Evolutionary conservation across 2,888 invertebrate species (phyloP).

Genomic region (Platynereis dumerilii): DNA sequence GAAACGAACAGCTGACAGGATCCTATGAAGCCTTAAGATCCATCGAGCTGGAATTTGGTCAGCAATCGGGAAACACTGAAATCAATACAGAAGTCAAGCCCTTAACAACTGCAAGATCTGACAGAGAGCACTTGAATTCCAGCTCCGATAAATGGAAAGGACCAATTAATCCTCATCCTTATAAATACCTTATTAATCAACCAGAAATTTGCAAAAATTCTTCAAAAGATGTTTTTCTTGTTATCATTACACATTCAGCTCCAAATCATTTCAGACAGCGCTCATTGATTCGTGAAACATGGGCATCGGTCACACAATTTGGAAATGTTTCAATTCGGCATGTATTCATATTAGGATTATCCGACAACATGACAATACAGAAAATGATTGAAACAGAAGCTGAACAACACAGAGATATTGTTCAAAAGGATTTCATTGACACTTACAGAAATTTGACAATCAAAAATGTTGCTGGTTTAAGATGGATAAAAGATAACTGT

Average conservation of each 20-base stretch:
- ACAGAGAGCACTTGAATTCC: too few species aligned
- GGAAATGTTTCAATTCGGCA: slow-evolving; percentile 5
- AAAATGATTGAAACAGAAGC: background rate
- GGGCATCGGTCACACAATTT: slow-evolving; percentile 36
- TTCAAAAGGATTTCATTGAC: slow-evolving; percentile 54
- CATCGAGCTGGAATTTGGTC: too few species aligned
- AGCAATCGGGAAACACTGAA: too few species aligned
- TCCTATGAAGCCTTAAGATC: too few species aligned
- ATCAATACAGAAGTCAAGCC: too few species aligned
- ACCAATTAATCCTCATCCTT: too few species aligned
- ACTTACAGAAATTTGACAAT: slow-evolving; percentile 58
- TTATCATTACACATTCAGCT: slow-evolving; percentile 40
- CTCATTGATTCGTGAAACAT: slow-evolving; percentile 40
- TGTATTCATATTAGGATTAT: slow-evolving; percentile 34
- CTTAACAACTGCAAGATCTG: too few species aligned
- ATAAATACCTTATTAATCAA: too few species aligned
- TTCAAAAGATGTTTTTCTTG: slow-evolving; percentile 9
- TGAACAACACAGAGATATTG: slow-evolving; percentile 37
- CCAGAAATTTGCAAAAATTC: too few species aligned
- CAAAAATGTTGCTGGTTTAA: slow-evolving; percentile 51
- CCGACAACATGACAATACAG: background rate
- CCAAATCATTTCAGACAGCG: slow-evolving; percentile 33
- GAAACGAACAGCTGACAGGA: too few species aligned
- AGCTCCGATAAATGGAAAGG: too few species aligned
- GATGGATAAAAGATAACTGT: slow-evolving; percentile 55